Conservation (phyloP, 1,140 invertebrate genomes). For the Psilanteris sp. region DNA sequence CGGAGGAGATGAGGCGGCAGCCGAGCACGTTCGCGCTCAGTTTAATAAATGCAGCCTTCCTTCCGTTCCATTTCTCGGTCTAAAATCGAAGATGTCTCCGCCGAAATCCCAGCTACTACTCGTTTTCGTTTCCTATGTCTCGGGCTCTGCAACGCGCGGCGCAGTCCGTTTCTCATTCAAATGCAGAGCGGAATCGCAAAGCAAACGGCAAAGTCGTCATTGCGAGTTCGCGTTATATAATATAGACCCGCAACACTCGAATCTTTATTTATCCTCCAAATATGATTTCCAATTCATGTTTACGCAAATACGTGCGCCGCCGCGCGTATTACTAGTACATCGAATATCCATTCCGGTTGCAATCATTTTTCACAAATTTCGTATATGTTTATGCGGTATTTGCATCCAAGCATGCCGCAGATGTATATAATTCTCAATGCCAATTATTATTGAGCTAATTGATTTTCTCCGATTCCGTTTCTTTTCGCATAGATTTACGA, state of each 20-base stretch:
- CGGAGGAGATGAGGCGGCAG: constrained; percentile 38
- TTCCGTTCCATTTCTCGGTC: constrained; percentile 73
- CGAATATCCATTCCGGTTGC: not conserved
- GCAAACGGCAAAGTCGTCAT: constrained; percentile 51
- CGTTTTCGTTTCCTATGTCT: constrained; percentile 52
- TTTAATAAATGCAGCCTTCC: constrained; percentile 76
- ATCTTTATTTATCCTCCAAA: constrained; percentile 66
- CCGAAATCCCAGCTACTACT: constrained; percentile 54
- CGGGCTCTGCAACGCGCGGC: constrained; percentile 25
- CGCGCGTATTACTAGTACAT: constrained; percentile 22
- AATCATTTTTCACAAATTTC: too few relatives aligned
- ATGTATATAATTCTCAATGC: too few relatives aligned
- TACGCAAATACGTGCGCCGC: constrained; percentile 30
- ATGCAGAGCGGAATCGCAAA: constrained; percentile 66
- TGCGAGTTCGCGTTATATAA: constrained; percentile 53
- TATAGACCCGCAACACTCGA: constrained; percentile 45
- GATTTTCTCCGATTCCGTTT: too few relatives aligned
- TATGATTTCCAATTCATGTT: constrained; percentile 73
- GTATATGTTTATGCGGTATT: too few relatives aligned
- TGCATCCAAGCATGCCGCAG: too few relatives aligned
- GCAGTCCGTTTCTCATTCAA: constrained; percentile 66
- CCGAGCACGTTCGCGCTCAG: constrained; percentile 66
- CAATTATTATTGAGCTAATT: too few relatives aligned
- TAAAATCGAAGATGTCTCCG: constrained; percentile 63
- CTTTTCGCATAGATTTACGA: too few relatives aligned